Evolutionary conservation across 2,888 invertebrate species (phyloP), one percentile per base, ranked within the genome.

Genomic region (Tachystola acroxantha): DNA sequence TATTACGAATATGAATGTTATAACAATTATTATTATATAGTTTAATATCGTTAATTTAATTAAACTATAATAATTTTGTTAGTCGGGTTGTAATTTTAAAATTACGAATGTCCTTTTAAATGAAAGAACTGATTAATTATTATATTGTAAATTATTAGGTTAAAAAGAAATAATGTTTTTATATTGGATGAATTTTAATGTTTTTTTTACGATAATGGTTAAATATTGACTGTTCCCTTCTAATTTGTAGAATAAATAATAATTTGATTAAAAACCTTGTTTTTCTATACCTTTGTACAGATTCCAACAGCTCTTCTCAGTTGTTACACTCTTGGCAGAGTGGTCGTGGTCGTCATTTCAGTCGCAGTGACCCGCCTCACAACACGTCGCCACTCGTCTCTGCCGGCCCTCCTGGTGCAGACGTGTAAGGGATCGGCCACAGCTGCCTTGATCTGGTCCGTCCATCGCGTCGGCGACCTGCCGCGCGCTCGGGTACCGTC

Each of bases 61-160:
- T 31, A 7, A 30, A 10, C 1, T 13, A 10, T 20, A 20, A 16
- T 30, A 12, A 20, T 33, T 32, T 20, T 32, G 9, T 2, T 31
- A 22, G 32, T 32, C 16, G 32, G 35, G 36, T 28, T 36, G 20
- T 35, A 36, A 37, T 34, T 39, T 29, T 11, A 11, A 25, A 13
- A 13, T 29, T 12, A 16, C 16, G 24, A 24, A 24, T 24, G 9
- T 6, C n/a, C n/a, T 24, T 46, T 62, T 52, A 51, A 50, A 45
- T 50, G 53, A 65, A 70, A 66, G 70, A 70, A 70, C 70, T 70
- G 70, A 70, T 68, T 66, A 60, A 46, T 49, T 43, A 14, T 20
- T 25, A 16, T 26, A 20, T 32, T 36, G 30, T 33, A 31, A 22
- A 34, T 32, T 30, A 20, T 14, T 25, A 19, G 20, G 20, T 34